Evolutionary conservation across 2,888 invertebrate species (phyloP).

Genomic region (Chaitophorus viminalis): DNA sequence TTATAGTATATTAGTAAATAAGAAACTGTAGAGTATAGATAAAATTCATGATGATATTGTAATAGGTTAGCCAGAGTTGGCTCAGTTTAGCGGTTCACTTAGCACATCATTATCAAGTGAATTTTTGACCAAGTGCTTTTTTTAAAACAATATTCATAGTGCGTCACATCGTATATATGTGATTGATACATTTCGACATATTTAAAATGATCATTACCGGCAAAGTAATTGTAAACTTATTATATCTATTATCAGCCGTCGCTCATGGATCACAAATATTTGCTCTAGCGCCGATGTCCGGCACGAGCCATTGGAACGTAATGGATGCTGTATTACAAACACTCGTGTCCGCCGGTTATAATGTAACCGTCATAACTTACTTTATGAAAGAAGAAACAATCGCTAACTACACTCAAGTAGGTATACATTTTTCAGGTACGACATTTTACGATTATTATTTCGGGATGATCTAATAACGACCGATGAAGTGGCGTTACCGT

Average conservation of each 20-base stretch:
- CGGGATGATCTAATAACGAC: background rate
- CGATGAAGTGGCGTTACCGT: background rate
- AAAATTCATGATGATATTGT: too few species aligned
- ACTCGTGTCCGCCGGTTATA: conserved; percentile 65
- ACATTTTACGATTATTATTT: too few species aligned
- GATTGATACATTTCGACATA: too few species aligned
- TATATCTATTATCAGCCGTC: background rate
- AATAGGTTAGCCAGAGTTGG: too few species aligned
- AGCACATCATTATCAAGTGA: too few species aligned
- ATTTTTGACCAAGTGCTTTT: too few species aligned
- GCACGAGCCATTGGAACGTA: conserved; percentile 65
- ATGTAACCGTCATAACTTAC: conserved; percentile 65
- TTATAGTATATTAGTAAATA: too few species aligned
- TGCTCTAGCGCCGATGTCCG: conserved; percentile 27
- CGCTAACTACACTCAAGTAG: conserved; percentile 27
- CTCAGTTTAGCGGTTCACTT: too few species aligned
- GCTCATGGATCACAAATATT: conserved; percentile 33
- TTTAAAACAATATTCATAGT: too few species aligned
- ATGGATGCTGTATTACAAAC: conserved; percentile 65
- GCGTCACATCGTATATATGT: too few species aligned
- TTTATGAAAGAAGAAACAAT: conserved; percentile 35
- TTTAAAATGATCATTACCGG: background rate
- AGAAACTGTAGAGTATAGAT: too few species aligned
- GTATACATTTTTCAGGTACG: too few species aligned
- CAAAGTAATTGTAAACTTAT: background rate